Evolutionary conservation across 2,797 vertebrate genomes (phyloP).

Genomic region (Lutjanus argentimaculatus): DNA sequence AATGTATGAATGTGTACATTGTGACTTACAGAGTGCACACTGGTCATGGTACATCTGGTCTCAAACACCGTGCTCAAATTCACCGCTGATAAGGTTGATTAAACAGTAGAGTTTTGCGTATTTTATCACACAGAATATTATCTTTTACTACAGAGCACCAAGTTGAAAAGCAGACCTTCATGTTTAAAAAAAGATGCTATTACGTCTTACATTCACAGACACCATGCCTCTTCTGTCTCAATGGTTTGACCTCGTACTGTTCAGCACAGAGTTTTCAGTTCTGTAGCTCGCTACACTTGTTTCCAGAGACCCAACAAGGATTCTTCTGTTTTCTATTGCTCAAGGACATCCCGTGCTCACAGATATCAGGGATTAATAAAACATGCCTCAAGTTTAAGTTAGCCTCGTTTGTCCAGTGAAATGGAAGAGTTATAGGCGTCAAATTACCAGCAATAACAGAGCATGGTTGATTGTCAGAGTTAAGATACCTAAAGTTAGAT

Average conservation of each 20-base stretch:
- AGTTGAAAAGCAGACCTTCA: background rate
- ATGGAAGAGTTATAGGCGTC: conserved; percentile 8
- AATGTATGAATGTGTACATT: conserved; percentile 57
- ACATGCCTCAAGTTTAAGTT: conserved; percentile 22
- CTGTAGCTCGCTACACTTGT: conserved; percentile 18
- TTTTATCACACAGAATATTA: background rate
- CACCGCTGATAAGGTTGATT: background rate
- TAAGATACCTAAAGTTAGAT: background rate
- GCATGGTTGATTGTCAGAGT: background rate
- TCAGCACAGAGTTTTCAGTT: conserved; percentile 25
- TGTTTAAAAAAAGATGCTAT: background rate
- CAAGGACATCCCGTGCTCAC: conserved; percentile 55
- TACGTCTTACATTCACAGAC: background rate
- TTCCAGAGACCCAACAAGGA: conserved; percentile 66
- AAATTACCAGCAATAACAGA: background rate
- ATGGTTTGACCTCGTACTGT: conserved; percentile 40
- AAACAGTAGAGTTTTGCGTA: background rate
- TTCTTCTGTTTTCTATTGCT: conserved; percentile 48
- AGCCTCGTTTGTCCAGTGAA: conserved; percentile 8
- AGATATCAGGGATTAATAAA: conserved; percentile 32
- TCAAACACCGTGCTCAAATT: background rate
- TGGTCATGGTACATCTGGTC: conserved; percentile 3
- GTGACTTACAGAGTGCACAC: conserved; percentile 30
- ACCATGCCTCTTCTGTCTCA: background rate
- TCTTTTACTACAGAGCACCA: background rate